A percentile compares a stretch with the other conserved stretches of the same genome.
Evolutionary conservation across 2,797 vertebrate species (phyloP).

Genomic region (Myripristis jacobus): DNA sequence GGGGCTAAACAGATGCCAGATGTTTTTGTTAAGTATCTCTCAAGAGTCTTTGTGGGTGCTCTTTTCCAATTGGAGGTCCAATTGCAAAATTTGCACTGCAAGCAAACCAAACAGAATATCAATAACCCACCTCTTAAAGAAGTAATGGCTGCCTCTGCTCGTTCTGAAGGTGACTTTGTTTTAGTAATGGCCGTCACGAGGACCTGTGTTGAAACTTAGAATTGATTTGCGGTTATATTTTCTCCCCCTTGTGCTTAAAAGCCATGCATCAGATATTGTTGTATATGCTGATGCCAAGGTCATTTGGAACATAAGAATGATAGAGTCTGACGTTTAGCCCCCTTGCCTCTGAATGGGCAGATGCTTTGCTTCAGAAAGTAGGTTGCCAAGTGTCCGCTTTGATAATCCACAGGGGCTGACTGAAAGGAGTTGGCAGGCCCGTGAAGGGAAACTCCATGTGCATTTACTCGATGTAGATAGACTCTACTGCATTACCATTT

Average conservation of each 20-base stretch:
- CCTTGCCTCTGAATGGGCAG: conserved; percentile 77
- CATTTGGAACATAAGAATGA: conserved; percentile 81
- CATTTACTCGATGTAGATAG: conserved; percentile 62
- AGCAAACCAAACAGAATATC: conserved; percentile 79
- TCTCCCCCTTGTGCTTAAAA: conserved; percentile 73
- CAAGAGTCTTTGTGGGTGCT: conserved; percentile 33
- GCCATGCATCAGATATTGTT: conserved; percentile 74
- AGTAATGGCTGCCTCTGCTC: conserved; percentile 72
- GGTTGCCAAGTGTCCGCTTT: conserved; percentile 85
- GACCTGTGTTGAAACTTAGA: conserved; percentile 74
- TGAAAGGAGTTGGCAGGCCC: conserved; percentile 80
- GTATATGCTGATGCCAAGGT: conserved; percentile 82
- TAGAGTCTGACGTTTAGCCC: conserved; percentile 80
- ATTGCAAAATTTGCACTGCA: conserved; percentile 77
- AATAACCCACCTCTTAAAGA: conserved; percentile 75
- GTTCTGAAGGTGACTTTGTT: conserved; percentile 83
- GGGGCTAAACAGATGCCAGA: conserved; percentile 32
- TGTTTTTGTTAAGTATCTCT: conserved; percentile 44
- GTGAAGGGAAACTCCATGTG: conserved; percentile 69
- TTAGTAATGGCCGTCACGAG: conserved; percentile 77
- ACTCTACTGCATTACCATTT: conserved; percentile 72
- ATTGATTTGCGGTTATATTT: conserved; percentile 84
- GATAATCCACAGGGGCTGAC: conserved; percentile 73
- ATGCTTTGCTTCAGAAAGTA: conserved; percentile 80
- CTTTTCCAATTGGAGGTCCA: conserved; percentile 69